These are phyloP conservation scores for Bufo gargarizans DNA, from an alignment of 2,113 vertebrate species.

Conservation along the genomic window DNA sequence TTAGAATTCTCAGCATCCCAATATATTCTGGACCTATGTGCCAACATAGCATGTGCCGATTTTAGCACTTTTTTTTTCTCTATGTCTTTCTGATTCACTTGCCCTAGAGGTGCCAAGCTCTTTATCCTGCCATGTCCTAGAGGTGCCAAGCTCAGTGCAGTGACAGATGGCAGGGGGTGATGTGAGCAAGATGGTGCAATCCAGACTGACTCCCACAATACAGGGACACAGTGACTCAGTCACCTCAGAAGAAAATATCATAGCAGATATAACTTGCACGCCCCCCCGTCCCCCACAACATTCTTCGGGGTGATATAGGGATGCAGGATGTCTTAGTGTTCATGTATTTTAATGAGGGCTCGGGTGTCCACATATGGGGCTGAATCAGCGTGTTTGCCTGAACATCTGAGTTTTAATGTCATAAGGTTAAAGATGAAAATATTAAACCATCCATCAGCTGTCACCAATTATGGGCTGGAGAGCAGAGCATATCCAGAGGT, in stretches of 20 bases:
- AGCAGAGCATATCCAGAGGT: background rate
- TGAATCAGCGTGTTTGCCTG: background rate
- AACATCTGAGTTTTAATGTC: slow-evolving; percentile 28
- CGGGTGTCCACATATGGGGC: background rate
- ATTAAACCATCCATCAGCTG: slow-evolving; percentile 57
- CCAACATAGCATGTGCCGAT: background rate
- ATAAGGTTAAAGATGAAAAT: slow-evolving; percentile 48
- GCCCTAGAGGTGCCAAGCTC: slow-evolving; percentile 53
- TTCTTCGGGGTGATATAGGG: background rate
- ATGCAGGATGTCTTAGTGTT: background rate
- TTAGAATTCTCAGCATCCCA: background rate
- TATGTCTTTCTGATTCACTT: slow-evolving; percentile 11
- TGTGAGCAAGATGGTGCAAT: slow-evolving; percentile 51
- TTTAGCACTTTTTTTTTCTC: background rate
- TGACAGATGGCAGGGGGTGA: slow-evolving; percentile 55
- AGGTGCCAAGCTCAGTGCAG: slow-evolving; percentile 47
- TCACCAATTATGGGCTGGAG: slow-evolving; percentile 26
- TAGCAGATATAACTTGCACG: background rate
- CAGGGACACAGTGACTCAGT: slow-evolving; percentile 30
- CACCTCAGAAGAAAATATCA: slow-evolving; percentile 37
- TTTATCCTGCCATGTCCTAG: slow-evolving; percentile 49
- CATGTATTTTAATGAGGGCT: background rate
- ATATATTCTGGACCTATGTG: background rate
- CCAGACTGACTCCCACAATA: slow-evolving; percentile 49
- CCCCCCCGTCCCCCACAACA: background rate